A percentile compares a stretch with the other conserved stretches of the same genome.
Conservation (phyloP, 2,888 invertebrate species). For the Chironomus tentans region DNA sequence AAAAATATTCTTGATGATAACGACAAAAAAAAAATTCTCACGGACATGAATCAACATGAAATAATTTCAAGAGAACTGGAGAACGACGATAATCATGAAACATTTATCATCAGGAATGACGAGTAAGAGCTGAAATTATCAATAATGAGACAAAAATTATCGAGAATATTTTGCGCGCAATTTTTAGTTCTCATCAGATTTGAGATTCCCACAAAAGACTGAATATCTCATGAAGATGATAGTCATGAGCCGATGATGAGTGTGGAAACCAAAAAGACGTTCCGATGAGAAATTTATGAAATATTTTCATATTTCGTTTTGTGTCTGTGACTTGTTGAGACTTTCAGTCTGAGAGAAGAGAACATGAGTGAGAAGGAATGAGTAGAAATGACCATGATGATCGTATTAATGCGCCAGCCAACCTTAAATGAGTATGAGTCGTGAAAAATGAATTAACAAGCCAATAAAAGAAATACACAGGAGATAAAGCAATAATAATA, state of each 20-base stretch:
- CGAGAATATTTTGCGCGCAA: neutral
- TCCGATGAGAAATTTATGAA: neutral
- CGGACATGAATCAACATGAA: neutral
- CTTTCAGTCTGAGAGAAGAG: neutral
- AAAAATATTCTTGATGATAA: neutral
- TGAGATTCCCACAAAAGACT: neutral
- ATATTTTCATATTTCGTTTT: too few relatives aligned
- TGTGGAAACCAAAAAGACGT: neutral
- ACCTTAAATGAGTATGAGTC: conserved; percentile 6
- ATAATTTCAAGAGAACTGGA: too few relatives aligned
- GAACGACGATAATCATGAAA: neutral
- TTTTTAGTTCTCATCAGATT: neutral
- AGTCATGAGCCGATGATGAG: neutral
- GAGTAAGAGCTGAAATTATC: neutral
- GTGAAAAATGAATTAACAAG: conserved; percentile 14
- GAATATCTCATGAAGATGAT: neutral
- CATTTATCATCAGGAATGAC: neutral
- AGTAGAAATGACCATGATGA: neutral
- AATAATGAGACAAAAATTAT: neutral
- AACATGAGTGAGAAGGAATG: neutral
- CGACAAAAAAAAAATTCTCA: neutral
- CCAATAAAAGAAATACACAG: conserved; percentile 4
- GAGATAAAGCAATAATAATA: neutral
- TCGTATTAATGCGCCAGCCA: neutral
- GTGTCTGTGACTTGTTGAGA: neutral